Conservation (phyloP, 2,888 invertebrate species). For the Eupithecia subumbrata region DNA sequence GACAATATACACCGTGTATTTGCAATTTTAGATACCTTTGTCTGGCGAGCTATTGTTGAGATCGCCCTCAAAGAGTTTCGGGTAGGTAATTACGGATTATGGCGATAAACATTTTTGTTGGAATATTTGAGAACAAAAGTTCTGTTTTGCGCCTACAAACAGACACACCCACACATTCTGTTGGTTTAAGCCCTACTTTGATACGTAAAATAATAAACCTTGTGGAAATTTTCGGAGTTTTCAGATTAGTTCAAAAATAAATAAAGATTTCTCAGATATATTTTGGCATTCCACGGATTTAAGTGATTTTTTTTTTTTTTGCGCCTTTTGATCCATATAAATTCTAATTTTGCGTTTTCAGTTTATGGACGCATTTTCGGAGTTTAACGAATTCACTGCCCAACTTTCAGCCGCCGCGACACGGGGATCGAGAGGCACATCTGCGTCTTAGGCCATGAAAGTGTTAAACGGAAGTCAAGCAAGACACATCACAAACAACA, state of each 20-base stretch:
- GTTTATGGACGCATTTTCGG: no score
- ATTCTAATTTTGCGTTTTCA: no score
- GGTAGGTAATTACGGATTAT: constrained; percentile 37
- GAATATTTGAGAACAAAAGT: constrained; percentile 52
- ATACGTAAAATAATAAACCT: neutral
- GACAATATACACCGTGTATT: constrained; percentile 1
- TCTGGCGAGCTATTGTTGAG: constrained; percentile 32
- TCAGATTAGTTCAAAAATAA: neutral
- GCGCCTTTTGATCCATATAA: no score
- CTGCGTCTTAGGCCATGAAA: no score
- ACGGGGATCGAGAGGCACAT: no score
- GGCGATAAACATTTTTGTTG: constrained; percentile 38
- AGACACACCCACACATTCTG: constrained; percentile 6
- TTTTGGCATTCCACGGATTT: neutral
- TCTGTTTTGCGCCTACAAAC: constrained; percentile 48
- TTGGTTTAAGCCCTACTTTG: neutral
- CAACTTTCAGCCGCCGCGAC: no score
- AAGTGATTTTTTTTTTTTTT: no score
- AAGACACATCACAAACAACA: no score
- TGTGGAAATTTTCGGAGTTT: neutral
- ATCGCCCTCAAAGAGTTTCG: constrained; percentile 36
- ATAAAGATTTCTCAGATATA: neutral
- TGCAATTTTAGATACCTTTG: constrained; percentile 28
- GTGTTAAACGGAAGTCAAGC: no score
- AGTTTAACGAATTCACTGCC: no score